Base-by-base conservation (phyloP, 1,140 invertebrate genomes). In the Tigriopus japonicus region DNA sequence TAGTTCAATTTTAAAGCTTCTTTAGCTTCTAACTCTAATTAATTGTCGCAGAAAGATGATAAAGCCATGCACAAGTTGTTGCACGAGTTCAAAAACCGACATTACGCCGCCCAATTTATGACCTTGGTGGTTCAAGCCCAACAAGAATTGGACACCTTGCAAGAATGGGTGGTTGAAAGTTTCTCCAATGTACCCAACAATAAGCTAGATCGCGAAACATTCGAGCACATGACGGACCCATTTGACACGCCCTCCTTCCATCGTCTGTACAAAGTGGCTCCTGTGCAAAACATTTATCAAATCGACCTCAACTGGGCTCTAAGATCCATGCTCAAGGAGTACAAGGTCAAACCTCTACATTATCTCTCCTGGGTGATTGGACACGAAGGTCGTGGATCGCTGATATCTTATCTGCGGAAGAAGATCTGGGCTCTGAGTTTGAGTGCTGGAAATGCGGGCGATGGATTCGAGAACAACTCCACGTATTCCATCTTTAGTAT, bases 31-130 rank as follows among this genome's bases (percentile, higher is more conserved):
- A n/a, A n/a, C n/a, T n/a, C n/a, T n/a, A n/a, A n/a, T n/a, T n/a
- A n/a, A n/a, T 35, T 35, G 28, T 35, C 28, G 9, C 9, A 75
- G 62, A 65, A 72, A 0, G 67, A 73, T 55, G 55, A 58, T 40
- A 41, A 58, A n/a, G 17, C 41, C 40, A 42, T 58, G 17, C 55
- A 58, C 23, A 58, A 58, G 28, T 6, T 41, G 6, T 63, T 92
- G 1, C 80, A 87, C 62, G 79, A 86, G 56, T 93, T 92, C 68
- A 77, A 85, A 58, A 75, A 79, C 64, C 72, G 81, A 45, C 83
- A 90, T 70, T 95, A 95, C 67, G 85, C 85, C 28, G 84, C 87
- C 7, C 83, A 93, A 67, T 75, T 86, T 60, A 94, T 94, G 87
- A 87, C 80, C 43, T 68, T 94, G 3, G 80, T 84, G 63, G 76